Conservation (phyloP, 2,797 vertebrate genomes). For the Coracias cyanogaster region DNA sequence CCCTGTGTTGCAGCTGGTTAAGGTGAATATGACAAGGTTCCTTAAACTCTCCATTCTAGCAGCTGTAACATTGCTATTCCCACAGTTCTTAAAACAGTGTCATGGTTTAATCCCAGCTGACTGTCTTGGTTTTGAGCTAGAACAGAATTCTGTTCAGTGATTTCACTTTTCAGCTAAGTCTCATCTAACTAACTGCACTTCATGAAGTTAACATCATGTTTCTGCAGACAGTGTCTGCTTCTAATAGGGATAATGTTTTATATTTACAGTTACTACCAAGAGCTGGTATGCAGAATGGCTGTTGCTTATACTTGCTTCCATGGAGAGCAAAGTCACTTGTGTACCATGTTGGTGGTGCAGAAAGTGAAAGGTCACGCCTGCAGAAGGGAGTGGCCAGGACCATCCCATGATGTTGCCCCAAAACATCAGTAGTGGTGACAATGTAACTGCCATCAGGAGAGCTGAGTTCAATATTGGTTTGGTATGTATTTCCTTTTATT, state of each 20-base stretch:
- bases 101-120: background rate
- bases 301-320: background rate
- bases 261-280: background rate
- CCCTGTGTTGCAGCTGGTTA: background rate
- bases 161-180: background rate
- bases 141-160: background rate
- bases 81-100: background rate
- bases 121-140: background rate
- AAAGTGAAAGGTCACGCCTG: background rate
- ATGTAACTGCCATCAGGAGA: too few relatives aligned
- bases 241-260: background rate
- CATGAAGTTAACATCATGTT: background rate
- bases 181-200: background rate
- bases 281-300: background rate
- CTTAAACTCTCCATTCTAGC: background rate
- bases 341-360: background rate
- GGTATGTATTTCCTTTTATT: background rate
- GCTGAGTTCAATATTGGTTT: too few relatives aligned
- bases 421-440: too few relatives aligned
- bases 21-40: background rate
- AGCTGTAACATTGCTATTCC: background rate
- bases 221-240: background rate
- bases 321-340: background rate
- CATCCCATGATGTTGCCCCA: too few relatives aligned
- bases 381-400: too few relatives aligned